phyloP scores from a whole-genome alignment of 2,888 invertebrate genomes.

The Tenthredo mesomela region DNA sequence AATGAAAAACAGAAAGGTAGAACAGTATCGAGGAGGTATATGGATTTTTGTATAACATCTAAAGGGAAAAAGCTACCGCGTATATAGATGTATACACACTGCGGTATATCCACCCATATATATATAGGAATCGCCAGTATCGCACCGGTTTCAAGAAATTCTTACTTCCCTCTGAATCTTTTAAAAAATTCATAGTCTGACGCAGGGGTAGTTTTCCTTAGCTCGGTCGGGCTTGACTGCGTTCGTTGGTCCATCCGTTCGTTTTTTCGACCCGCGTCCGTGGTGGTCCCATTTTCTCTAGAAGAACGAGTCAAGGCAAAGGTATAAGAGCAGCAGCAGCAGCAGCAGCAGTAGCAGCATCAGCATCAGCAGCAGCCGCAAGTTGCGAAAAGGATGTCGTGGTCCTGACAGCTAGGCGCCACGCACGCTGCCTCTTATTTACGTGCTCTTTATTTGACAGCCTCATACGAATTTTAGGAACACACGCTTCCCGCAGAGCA shows the following conservation, averaged over 20 bases:
- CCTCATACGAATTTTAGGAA: constrained; percentile 50
- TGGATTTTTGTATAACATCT: neutral
- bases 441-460: constrained; percentile 54
- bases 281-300: neutral
- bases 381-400: constrained; percentile 16
- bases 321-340: neutral
- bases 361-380: neutral
- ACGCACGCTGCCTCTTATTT: constrained; percentile 42
- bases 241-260: constrained; percentile 17
- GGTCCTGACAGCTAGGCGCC: constrained; percentile 27
- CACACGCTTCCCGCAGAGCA: constrained; percentile 5
- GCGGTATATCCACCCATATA: neutral
- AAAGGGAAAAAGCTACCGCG: neutral
- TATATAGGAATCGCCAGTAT: neutral
- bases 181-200: constrained; percentile 43
- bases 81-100: neutral
- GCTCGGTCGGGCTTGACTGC: neutral
- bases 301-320: constrained; percentile 21
- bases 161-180: constrained; percentile 13
- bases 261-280: neutral
- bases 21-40: neutral
- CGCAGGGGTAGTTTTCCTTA: constrained; percentile 37
- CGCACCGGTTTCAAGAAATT: neutral
- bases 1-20: neutral
- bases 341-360: neutral